These are phyloP conservation scores for Epicampocera succincta DNA, from an alignment of 2,888 invertebrate genomes.

Conservation along the genomic window DNA sequence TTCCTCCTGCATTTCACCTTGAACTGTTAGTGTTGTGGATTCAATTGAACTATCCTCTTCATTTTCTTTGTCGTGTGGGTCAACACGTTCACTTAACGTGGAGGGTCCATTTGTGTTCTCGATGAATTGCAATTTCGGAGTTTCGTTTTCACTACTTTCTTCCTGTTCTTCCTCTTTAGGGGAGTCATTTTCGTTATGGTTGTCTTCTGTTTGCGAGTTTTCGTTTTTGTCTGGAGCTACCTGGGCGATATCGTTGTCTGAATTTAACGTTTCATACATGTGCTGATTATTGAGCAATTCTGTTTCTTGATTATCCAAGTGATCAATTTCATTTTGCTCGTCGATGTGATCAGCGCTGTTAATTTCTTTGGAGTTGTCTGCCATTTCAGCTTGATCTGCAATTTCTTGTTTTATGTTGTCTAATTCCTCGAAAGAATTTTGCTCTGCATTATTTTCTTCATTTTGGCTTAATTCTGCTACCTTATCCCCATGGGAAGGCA, in stretches of 20 bases:
- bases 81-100: not conserved
- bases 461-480: too few relatives aligned
- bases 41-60: conserved; percentile 12
- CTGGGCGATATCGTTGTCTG: not conserved
- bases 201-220: not conserved
- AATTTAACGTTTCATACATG: not conserved
- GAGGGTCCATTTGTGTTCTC: not conserved
- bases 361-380: not conserved
- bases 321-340: not conserved
- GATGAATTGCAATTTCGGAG: not conserved
- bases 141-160: not conserved
- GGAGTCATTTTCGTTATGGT: not conserved
- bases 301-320: not conserved
- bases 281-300: not conserved
- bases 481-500: too few relatives aligned
- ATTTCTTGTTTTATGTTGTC: too few relatives aligned
- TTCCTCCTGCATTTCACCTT: not conserved
- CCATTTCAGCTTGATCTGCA: not conserved
- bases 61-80: conserved; percentile 1
- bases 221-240: conserved; percentile 12
- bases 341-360: too few relatives aligned
- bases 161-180: not conserved
- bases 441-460: too few relatives aligned
- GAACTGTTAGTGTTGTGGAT: not conserved
- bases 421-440: too few relatives aligned